Percentiles rank a stretch among this genome's conserved stretches.
Conservation (phyloP, 2,888 invertebrate genomes). For the Diarsia brunnea region DNA sequence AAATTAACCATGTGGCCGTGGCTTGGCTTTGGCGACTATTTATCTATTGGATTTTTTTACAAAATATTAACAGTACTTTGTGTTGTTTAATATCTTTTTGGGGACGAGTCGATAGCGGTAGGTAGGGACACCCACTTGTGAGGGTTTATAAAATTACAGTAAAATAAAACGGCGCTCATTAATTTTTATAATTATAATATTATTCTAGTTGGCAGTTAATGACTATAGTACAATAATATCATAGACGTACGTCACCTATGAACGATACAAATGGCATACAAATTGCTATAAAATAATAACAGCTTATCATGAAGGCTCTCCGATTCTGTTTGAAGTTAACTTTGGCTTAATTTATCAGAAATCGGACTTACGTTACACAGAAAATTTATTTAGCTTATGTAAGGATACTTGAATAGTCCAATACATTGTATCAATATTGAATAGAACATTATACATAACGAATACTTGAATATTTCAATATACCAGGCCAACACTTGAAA, state of each 20-base stretch:
- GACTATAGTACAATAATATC: constrained; percentile 81
- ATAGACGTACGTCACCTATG: constrained; percentile 79
- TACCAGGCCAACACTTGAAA: neutral
- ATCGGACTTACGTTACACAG: constrained; percentile 65
- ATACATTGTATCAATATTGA: neutral
- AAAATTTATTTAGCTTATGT: constrained; percentile 59
- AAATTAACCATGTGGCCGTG: neutral
- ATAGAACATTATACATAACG: neutral
- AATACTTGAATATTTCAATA: neutral
- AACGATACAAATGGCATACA: constrained; percentile 84
- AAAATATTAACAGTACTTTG: neutral
- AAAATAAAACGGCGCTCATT: constrained; percentile 61
- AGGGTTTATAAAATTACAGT: neutral
- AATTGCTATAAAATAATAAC: constrained; percentile 78
- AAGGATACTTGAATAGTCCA: neutral
- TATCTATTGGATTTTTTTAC: neutral
- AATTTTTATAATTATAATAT: constrained; percentile 70
- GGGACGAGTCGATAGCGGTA: neutral
- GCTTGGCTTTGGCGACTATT: neutral
- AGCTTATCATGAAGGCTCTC: constrained; percentile 68
- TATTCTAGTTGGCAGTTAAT: constrained; percentile 86
- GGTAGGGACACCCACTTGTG: no score
- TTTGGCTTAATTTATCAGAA: constrained; percentile 81
- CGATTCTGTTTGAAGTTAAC: constrained; percentile 77
- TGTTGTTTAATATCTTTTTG: neutral